Percentiles rank a stretch among this genome's conserved stretches.
Conservation (phyloP, 1,140 invertebrate genomes). For the Manduca sexta region DNA sequence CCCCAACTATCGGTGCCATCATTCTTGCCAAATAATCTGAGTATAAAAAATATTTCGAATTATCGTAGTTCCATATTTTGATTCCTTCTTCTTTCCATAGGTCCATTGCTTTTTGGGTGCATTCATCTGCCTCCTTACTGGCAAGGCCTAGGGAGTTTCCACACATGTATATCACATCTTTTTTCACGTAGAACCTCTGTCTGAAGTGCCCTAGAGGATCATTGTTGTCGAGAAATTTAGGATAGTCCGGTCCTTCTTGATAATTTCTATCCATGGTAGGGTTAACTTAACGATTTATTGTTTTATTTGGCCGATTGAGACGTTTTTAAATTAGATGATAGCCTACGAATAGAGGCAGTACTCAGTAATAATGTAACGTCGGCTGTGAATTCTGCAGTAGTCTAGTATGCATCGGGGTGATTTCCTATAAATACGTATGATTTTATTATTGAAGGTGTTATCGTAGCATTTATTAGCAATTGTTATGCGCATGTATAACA, state of each 20-base stretch:
- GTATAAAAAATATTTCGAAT: slow-evolving; percentile 45
- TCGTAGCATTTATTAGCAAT: no score
- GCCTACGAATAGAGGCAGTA: no score
- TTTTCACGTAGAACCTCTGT: slow-evolving; percentile 38
- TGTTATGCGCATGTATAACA: no score
- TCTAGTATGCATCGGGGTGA: no score
- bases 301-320: no score
- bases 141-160: slow-evolving; percentile 54
- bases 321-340: no score
- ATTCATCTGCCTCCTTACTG: slow-evolving; percentile 44
- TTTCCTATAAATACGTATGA: no score
- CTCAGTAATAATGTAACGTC: no score
- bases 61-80: slow-evolving; percentile 41
- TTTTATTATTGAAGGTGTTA: no score
- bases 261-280: slow-evolving; percentile 12
- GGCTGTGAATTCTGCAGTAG: no score
- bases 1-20: slow-evolving; percentile 47
- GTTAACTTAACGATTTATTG: no score
- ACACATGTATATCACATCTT: slow-evolving; percentile 50
- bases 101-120: slow-evolving; percentile 25
- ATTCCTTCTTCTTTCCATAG: slow-evolving; percentile 51
- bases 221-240: slow-evolving; percentile 43
- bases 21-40: slow-evolving; percentile 36
- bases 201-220: slow-evolving; percentile 41
- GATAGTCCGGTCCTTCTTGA: slow-evolving; percentile 31